Conservation (phyloP, 2,797 vertebrate genomes). For the Neostethus bicornis region DNA sequence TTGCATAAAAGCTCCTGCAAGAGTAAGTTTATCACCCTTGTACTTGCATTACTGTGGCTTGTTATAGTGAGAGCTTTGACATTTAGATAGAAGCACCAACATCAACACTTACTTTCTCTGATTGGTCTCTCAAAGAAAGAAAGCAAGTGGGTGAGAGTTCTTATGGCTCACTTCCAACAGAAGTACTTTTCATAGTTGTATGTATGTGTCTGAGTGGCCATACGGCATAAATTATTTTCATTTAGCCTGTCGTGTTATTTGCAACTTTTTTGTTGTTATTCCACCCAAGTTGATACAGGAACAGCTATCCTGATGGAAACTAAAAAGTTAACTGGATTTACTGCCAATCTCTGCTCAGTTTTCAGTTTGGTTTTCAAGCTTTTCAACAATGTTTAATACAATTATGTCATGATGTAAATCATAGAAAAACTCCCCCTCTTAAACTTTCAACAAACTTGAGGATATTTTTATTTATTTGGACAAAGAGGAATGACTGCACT, state of each 20-base stretch:
- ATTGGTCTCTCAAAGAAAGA: conserved; percentile 21
- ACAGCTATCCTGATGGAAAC: neutral
- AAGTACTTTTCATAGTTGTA: conserved; percentile 21
- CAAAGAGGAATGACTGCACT: neutral
- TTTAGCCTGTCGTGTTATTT: conserved; percentile 7
- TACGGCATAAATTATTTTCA: conserved; percentile 22
- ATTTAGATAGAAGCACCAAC: conserved; percentile 52
- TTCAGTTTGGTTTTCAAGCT: neutral
- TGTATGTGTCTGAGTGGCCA: conserved; percentile 2
- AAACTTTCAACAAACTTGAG: neutral
- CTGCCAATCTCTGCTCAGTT: neutral
- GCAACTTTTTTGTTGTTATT: neutral
- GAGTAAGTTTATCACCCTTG: conserved; percentile 25
- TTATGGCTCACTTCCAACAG: conserved; percentile 24
- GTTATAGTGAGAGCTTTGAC: conserved; percentile 55
- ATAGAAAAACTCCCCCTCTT: neutral
- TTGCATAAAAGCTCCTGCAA: conserved; percentile 1
- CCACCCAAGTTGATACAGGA: neutral
- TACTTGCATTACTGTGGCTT: conserved; percentile 40
- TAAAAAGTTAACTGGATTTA: neutral
- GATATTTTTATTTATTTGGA: conserved; percentile 3
- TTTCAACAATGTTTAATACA: too few relatives aligned
- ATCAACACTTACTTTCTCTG: conserved; percentile 32
- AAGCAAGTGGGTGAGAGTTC: conserved; percentile 37
- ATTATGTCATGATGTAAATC: conserved; percentile 1